phyloP scores from a whole-genome alignment of 2,888 invertebrate species.

The Ametastegia equiseti region DNA sequence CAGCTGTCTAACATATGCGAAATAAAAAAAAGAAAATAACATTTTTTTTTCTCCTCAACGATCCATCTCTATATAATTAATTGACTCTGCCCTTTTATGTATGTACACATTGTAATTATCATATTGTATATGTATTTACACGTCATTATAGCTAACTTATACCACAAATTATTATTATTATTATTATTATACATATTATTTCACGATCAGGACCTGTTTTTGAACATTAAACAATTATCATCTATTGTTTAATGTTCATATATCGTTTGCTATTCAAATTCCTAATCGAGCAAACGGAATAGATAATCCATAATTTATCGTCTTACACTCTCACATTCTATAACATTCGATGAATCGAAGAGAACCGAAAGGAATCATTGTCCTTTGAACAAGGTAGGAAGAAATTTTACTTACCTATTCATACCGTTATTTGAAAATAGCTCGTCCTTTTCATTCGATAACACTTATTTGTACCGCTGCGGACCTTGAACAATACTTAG shows the following conservation, averaged over 20 bases:
- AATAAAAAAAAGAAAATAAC: constrained; percentile 49
- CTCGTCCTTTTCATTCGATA: too few species aligned
- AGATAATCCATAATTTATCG: not conserved
- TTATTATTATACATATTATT: not conserved
- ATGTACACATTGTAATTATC: constrained; percentile 40
- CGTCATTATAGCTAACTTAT: not conserved
- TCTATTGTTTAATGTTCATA: constrained; percentile 10
- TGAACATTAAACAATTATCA: constrained; percentile 22
- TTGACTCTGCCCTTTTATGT: constrained; percentile 22
- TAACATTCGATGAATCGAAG: too few species aligned
- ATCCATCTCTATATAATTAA: not conserved
- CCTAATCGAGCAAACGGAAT: not conserved
- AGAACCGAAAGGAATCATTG: too few species aligned
- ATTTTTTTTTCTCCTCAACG: not conserved
- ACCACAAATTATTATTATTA: not conserved
- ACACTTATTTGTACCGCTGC: too few species aligned
- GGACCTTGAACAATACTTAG: too few species aligned
- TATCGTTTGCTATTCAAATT: not conserved
- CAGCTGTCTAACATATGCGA: constrained; percentile 69
- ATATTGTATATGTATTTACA: constrained; percentile 14
- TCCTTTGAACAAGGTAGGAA: too few species aligned
- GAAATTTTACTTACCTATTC: too few species aligned
- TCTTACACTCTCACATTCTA: too few species aligned
- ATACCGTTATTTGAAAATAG: too few species aligned
- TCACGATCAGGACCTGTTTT: not conserved